These are phyloP conservation scores for Polyommatus iphigenia DNA, from an alignment of 2,888 invertebrate species.

Conservation along the genomic window DNA sequence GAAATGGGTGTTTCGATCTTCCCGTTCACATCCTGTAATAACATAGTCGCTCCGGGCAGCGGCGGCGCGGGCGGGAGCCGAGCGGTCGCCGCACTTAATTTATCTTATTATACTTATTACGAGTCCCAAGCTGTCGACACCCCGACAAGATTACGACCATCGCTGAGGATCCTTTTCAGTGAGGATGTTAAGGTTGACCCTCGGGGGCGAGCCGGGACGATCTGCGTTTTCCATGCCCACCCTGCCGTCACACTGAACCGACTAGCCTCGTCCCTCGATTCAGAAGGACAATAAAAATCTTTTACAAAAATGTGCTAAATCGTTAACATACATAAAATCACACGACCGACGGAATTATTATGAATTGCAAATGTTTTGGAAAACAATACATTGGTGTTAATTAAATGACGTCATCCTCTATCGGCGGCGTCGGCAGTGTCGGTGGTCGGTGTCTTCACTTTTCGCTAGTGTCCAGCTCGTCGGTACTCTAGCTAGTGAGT, in stretches of 20 bases:
- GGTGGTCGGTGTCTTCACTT: too few relatives aligned
- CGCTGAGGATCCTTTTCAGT: neutral
- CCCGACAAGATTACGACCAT: neutral
- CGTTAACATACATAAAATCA: too few relatives aligned
- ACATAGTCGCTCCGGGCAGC: too few relatives aligned
- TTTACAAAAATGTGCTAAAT: too few relatives aligned
- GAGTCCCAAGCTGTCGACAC: neutral
- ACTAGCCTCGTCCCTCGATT: neutral
- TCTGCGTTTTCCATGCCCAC: neutral
- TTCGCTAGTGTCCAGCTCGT: too few relatives aligned
- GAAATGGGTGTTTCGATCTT: neutral
- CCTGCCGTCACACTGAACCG: neutral
- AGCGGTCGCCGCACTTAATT: neutral
- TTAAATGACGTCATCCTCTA: too few relatives aligned
- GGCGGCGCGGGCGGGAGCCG: neutral
- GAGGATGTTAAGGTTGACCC: neutral
- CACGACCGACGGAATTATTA: neutral
- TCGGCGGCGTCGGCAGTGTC: neutral
- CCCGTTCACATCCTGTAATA: too few relatives aligned
- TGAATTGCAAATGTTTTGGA: neutral
- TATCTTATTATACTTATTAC: neutral
- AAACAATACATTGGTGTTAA: too few relatives aligned
- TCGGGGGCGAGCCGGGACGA: too few relatives aligned
- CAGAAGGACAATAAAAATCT: too few relatives aligned
- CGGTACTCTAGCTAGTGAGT: too few relatives aligned